Conservation (phyloP, 2,797 vertebrate genomes). For the Telmatherina bonti region DNA sequence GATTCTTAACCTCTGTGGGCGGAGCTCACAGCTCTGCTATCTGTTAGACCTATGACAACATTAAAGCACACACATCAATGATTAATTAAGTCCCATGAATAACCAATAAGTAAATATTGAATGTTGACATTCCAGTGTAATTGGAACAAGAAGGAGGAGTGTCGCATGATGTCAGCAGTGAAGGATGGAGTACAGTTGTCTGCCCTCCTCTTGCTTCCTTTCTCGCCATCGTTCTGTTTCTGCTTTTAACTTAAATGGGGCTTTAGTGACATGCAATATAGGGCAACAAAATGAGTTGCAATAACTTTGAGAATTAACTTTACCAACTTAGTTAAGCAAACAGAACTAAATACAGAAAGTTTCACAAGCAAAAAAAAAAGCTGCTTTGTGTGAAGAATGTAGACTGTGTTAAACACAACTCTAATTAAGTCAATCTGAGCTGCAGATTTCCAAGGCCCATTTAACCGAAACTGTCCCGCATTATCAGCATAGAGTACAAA, state of each 20-base stretch:
- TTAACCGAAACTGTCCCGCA: constrained; percentile 37
- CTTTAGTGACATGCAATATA: constrained; percentile 53
- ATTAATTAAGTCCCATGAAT: constrained; percentile 70
- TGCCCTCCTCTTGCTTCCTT: constrained; percentile 53
- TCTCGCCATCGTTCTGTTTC: constrained; percentile 49
- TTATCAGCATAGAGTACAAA: constrained; percentile 52
- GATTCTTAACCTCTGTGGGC: constrained; percentile 35
- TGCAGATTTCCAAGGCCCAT: constrained; percentile 38
- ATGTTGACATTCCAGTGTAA: constrained; percentile 69
- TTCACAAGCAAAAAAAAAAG: background rate
- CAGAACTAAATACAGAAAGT: constrained; percentile 1
- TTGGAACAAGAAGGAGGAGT: constrained; percentile 69
- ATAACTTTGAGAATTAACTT: constrained; percentile 46
- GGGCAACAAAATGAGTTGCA: constrained; percentile 57
- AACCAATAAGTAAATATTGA: constrained; percentile 71
- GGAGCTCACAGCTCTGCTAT: constrained; percentile 21
- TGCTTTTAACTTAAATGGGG: constrained; percentile 61
- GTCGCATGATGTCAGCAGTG: constrained; percentile 55
- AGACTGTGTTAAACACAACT: constrained; percentile 19
- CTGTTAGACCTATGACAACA: constrained; percentile 20
- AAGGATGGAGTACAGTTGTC: constrained; percentile 55
- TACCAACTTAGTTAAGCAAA: constrained; percentile 26
- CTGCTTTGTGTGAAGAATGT: constrained; percentile 17
- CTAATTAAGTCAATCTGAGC: constrained; percentile 38
- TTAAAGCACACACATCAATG: constrained; percentile 54